Evolutionary conservation across 2,797 vertebrate species (phyloP).

Genomic region (Menidia menidia): DNA sequence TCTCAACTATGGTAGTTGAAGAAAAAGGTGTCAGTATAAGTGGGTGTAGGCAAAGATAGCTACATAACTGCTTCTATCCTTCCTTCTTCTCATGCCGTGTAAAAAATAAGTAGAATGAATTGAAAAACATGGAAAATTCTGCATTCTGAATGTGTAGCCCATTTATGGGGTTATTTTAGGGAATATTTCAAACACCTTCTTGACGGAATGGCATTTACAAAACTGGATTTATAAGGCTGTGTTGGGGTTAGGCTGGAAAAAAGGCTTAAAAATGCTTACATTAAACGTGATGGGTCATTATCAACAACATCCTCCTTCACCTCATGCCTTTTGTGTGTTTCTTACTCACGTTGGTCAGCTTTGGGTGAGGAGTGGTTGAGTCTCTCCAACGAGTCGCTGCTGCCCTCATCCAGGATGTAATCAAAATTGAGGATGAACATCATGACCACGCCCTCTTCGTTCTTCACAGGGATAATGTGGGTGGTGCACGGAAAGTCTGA

Average conservation of each 20-base stretch:
- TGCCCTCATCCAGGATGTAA: conserved; percentile 89
- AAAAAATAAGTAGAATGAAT: no score
- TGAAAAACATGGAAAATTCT: no score
- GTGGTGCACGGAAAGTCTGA: conserved; percentile 96
- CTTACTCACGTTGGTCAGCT: conserved; percentile 89
- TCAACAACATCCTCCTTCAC: background rate
- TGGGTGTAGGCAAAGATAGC: no score
- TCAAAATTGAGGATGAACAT: conserved; percentile 99
- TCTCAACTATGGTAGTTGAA: no score
- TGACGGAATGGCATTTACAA: no score
- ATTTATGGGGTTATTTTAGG: no score
- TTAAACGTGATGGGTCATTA: no score
- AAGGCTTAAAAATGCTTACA: background rate
- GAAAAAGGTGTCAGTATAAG: no score
- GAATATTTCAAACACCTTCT: no score
- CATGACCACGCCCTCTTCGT: conserved; percentile 97
- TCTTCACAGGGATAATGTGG: conserved; percentile 98
- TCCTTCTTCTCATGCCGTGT: no score
- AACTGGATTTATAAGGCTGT: background rate
- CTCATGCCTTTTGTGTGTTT: background rate
- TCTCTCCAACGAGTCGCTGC: conserved; percentile 87
- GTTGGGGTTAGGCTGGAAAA: no score
- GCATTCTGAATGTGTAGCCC: background rate
- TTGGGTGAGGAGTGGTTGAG: conserved; percentile 91
- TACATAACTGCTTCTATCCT: no score